A percentile compares a stretch with the other conserved stretches of the same genome.
Conservation (phyloP, 1,140 invertebrate genomes). For the Prorops nasuta region DNA sequence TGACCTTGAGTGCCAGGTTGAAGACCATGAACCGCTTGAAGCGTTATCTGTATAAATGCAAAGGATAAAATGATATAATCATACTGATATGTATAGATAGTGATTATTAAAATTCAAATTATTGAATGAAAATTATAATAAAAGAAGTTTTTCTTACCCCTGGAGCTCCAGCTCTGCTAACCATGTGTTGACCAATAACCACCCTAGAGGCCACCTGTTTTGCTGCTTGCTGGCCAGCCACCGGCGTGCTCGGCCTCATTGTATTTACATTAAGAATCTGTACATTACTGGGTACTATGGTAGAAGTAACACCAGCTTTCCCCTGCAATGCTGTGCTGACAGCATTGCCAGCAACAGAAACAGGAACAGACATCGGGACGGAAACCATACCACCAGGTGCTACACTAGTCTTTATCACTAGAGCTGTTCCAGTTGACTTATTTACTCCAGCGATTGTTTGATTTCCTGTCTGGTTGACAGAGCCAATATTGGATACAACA, state of each 20-base stretch:
- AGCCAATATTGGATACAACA: slow-evolving; percentile 39
- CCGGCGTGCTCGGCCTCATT: slow-evolving; percentile 69
- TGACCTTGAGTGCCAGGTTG: slow-evolving; percentile 81
- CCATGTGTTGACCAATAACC: slow-evolving; percentile 78
- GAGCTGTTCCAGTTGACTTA: slow-evolving; percentile 63
- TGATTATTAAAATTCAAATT: slow-evolving; percentile 3
- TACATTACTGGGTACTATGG: slow-evolving; percentile 70
- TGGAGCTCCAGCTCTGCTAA: slow-evolving; percentile 74
- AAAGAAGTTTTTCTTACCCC: slow-evolving; percentile 62
- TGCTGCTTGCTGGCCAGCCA: slow-evolving; percentile 71
- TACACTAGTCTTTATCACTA: slow-evolving; percentile 69
- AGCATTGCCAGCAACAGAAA: slow-evolving; percentile 52
- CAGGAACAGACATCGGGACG: slow-evolving; percentile 69
- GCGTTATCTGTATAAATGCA: slow-evolving; percentile 73
- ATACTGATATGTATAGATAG: neutral
- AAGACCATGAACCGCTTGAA: slow-evolving; percentile 79
- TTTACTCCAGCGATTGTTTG: slow-evolving; percentile 51
- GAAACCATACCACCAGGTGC: slow-evolving; percentile 64
- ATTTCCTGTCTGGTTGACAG: slow-evolving; percentile 31
- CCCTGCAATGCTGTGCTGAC: slow-evolving; percentile 57
- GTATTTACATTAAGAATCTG: slow-evolving; percentile 78
- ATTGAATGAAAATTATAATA: neutral
- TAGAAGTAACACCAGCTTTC: slow-evolving; percentile 59
- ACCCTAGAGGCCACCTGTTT: slow-evolving; percentile 72
- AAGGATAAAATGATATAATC: slow-evolving; percentile 21